These are phyloP conservation scores for Xyrauchen texanus DNA, from an alignment of 2,113 vertebrate species.

Conservation along the genomic window DNA sequence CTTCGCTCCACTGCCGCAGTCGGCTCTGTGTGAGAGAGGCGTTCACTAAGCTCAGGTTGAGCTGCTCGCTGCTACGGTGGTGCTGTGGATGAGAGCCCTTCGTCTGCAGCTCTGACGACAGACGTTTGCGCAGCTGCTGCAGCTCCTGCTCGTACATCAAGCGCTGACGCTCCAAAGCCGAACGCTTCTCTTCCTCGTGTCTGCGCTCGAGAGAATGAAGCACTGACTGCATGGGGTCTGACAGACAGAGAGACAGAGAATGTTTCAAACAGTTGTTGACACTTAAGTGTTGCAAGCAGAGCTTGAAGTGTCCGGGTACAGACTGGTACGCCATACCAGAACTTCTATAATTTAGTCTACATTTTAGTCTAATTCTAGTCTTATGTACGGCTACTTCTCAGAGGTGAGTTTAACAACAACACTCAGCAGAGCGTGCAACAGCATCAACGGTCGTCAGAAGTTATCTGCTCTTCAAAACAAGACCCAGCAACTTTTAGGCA, in stretches of 20 bases:
- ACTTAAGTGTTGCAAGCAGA: no score
- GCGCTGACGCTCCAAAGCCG: constrained; percentile 86
- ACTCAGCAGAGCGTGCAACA: no score
- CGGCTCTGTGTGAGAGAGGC: constrained; percentile 83
- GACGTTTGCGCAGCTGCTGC: constrained; percentile 82
- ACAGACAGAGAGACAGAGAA: neutral
- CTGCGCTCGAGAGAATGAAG: constrained; percentile 88
- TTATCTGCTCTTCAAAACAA: no score
- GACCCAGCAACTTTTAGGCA: no score
- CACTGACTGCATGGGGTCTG: constrained; percentile 90
- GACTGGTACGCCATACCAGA: no score
- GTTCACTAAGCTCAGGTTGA: constrained; percentile 68
- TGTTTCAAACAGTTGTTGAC: no score
- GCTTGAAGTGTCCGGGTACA: no score
- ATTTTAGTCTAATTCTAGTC: no score
- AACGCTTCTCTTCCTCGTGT: constrained; percentile 90
- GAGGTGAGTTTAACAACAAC: no score
- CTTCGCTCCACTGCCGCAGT: constrained; percentile 86
- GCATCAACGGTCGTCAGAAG: no score
- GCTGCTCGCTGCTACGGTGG: constrained; percentile 81
- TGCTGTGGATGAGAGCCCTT: constrained; percentile 67
- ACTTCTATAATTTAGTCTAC: no score
- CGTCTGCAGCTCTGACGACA: constrained; percentile 69
- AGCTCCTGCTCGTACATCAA: constrained; percentile 93
- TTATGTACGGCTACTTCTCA: no score